These are phyloP conservation scores for Oscheius sp. DNA, from an alignment of 1,140 invertebrate species.

Conservation along the genomic window DNA sequence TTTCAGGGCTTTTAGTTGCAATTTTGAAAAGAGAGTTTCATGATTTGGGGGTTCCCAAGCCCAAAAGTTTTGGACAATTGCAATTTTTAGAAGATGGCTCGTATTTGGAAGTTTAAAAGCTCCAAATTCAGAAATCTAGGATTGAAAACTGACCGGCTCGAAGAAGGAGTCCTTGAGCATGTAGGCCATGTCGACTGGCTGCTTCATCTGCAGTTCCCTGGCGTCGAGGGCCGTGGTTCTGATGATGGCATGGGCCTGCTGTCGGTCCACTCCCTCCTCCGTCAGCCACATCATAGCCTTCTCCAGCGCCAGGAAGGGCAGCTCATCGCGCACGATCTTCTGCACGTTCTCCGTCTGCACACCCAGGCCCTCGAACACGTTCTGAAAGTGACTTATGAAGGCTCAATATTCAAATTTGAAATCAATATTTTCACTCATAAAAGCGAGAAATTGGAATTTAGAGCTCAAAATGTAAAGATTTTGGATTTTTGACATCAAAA, in stretches of 20 bases:
- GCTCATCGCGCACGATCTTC: conserved; percentile 44
- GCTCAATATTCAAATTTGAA: not conserved
- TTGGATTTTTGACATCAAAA: too few relatives aligned
- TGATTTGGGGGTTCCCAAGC: too few relatives aligned
- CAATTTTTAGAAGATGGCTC: too few relatives aligned
- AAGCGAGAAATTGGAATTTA: too few relatives aligned
- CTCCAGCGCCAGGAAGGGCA: conserved; percentile 57
- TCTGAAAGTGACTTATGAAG: conserved; percentile 51
- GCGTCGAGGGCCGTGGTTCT: conserved; percentile 45
- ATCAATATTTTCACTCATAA: too few relatives aligned
- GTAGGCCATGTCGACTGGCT: conserved; percentile 40
- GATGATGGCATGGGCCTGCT: conserved; percentile 56
- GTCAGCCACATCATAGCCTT: conserved; percentile 58
- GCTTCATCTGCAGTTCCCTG: conserved; percentile 40
- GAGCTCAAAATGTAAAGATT: too few relatives aligned
- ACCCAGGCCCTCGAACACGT: conserved; percentile 56
- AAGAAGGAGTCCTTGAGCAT: conserved; percentile 50
- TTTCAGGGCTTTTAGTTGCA: too few relatives aligned
- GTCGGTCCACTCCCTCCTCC: conserved; percentile 48
- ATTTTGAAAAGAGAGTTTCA: too few relatives aligned
- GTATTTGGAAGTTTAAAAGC: too few relatives aligned
- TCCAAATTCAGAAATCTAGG: not conserved
- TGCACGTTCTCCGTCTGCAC: conserved; percentile 47
- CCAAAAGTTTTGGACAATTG: too few relatives aligned
- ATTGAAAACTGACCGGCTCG: conserved; percentile 31